These are phyloP conservation scores for Phyllotreta striolata DNA, from an alignment of 2,888 invertebrate genomes.

Conservation along the genomic window DNA sequence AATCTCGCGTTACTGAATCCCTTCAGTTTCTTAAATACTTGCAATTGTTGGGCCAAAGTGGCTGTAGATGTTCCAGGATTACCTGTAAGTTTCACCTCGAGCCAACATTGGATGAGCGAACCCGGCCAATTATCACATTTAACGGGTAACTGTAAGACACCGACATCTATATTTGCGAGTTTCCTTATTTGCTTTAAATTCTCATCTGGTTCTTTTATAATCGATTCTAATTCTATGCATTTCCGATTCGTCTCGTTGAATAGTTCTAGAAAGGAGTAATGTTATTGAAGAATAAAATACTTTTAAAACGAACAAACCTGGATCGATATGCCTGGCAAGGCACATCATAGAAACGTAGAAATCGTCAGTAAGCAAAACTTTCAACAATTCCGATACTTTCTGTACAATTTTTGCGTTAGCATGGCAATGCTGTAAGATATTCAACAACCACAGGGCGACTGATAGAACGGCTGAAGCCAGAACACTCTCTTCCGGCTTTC, in stretches of 20 bases:
- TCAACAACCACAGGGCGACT: conserved; percentile 81
- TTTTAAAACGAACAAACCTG: conserved; percentile 61
- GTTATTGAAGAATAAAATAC: conserved; percentile 1
- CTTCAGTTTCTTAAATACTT: conserved; percentile 86
- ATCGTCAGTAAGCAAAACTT: conserved; percentile 69
- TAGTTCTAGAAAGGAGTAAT: conserved; percentile 60
- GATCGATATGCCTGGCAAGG: conserved; percentile 82
- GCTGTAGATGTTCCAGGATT: conserved; percentile 87
- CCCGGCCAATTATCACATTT: conserved; percentile 54
- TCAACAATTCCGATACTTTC: conserved; percentile 70
- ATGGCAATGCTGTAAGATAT: conserved; percentile 70
- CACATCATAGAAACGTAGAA: conserved; percentile 84
- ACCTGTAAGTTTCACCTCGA: conserved; percentile 84
- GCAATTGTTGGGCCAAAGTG: conserved; percentile 80
- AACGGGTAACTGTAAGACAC: conserved; percentile 48
- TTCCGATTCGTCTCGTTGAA: conserved; percentile 66
- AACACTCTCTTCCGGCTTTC: conserved; percentile 87
- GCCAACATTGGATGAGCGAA: conserved; percentile 70
- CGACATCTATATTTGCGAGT: conserved; percentile 51
- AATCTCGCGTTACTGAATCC: conserved; percentile 81
- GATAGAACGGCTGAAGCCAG: conserved; percentile 85
- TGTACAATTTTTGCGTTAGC: conserved; percentile 65
- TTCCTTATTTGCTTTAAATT: conserved; percentile 47
- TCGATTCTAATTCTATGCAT: conserved; percentile 75
- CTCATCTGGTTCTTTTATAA: conserved; percentile 52